Base-by-base conservation (phyloP, 2,113 vertebrate genomes). In the Pogonocichla stellata region DNA sequence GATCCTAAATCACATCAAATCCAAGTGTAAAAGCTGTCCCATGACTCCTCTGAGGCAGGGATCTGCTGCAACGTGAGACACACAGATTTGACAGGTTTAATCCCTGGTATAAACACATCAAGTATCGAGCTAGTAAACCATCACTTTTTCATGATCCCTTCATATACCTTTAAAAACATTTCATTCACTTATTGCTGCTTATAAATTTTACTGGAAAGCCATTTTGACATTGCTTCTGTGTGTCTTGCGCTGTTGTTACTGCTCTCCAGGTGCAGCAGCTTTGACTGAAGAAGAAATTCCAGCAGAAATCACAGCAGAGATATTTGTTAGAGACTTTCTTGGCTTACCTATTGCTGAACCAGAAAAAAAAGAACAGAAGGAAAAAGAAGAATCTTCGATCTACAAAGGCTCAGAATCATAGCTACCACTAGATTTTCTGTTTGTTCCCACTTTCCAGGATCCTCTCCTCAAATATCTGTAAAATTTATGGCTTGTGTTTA, bases 241-340 rank as follows among this genome's bases (percentile, higher is more conserved):
- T 66, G 14, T 64, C 34, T 38, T 34, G 48, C 89, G 72, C 2
- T 69, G 70, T 15, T 92, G 38, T 67, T 92, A 61, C 67, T 77
- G 95, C 93, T 85, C 82, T 93, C 92, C 57, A 98, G 98, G 97
- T 92, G 88, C 97, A 61, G 95, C 97, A 56, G 96, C 95, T 92
- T 90, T 96, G 45, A 94, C 98, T 69, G 98, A 98, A 95, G 87
- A 96, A 69, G 94, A 91, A n/a, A 98, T 99, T 86, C 99, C 99
- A 31, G 96, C 97, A 14, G 98, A 98, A 96, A 98, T 99, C 95
- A 98, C 98, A 57, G 82, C 98, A 70, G 97, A 98, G 91, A 97
- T 97, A 62, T 99, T 99, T n/a, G 77, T 97, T 18, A 72, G 80
- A 45, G 96, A 98, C 45, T 98, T 99, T 95, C 98, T 99, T 74